Evolutionary conservation across 2,113 vertebrate species (phyloP), one percentile per base, ranked within the genome.

Genomic region (Oreochromis aureus): DNA sequence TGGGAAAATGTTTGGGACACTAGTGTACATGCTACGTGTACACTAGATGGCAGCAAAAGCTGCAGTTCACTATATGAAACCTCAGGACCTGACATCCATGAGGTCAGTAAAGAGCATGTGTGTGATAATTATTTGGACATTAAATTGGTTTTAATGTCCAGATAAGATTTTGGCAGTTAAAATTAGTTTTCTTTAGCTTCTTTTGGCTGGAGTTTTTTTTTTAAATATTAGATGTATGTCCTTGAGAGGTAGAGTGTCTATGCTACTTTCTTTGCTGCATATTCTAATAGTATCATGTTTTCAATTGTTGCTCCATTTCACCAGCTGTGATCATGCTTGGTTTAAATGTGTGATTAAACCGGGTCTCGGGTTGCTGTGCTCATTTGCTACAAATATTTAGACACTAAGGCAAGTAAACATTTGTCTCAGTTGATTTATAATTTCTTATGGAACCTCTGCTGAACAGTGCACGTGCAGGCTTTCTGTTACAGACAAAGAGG

Each of bases 31-130:
- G 4, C 32, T 66, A 66, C 34, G n/a, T 66, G 76, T 79, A 53
- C 95, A 91, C 92, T 90, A 94, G 95, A 91, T 95, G 95, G 95
- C 94, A 94, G 87, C 76, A 93, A 82, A 80, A 51, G 16, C 36
- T 73, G 11, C 34, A 56, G 81, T 9, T 39, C 2, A 39, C 63
- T 27, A 9, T 5, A n/a, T 15, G 11, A 51, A n/a, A 19, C 30
- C 5, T 16, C 7, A 56, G 51, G 61, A 59, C 10, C 54, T 54
- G 30, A 79, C 6, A 16, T 32, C 30, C 13, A 27, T 44, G 11
- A 32, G 27, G 15, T 81, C 22, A 85, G 2, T 55, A 32, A 80
- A 8, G n/a, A 6, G 27, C 5, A 5, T 83, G 63, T 73, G 5
- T 63, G 59, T 6, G 7, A 73, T 19, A 59, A 7, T 83, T 83